Base-by-base conservation (phyloP, 2,797 vertebrate genomes). In the Otus scops region DNA sequence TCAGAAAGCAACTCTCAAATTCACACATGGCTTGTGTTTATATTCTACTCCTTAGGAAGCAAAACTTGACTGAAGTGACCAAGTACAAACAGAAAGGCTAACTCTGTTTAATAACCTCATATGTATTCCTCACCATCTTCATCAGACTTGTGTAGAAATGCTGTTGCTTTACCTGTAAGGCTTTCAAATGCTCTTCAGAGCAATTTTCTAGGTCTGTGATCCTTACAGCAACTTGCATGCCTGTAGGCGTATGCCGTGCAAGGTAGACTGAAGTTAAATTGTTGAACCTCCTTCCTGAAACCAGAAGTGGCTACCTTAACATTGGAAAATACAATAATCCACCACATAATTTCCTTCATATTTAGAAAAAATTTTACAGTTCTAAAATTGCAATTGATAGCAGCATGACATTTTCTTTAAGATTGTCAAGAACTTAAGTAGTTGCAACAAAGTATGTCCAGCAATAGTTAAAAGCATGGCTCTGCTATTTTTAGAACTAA, bases 201-300 rank as follows among this genome's bases (percentile, higher is more conserved):
- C 99, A 99, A 93, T 98, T 98, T 76, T 99, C 99, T 97, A 99
- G 97, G 97, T 99, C 99, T 95, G 99, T 99, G 91, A 99, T 99
- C 97, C 99, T 99, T 86, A 99, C 94, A 6, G 99, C 99, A 94
- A 99, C 99, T 96, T 98, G 98, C 57, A 97, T 98, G 81, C 99
- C 99, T 7, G 99, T 99, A 11, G 99, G 99, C 34, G 97, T 97
- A 94, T 99, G 99, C n/a, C 98, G 98, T 3, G 99, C 99, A 98
- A 99, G 98, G 96, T 98, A 98, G 93, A 99, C 98, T 94, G 98
- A 99, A 97, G 99, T 99, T 98, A 99, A 97, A 97, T 99, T 99
- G 95, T 99, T 99, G 97, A 99, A 99, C 92, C 99, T 98, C 95
- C 97, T 98, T 81, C 99, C 99, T 99, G 96, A 84, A 93, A 97